phyloP scores from a whole-genome alignment of 35 echinoderm and acorn worm genomes.

The Chiridota heheva region DNA sequence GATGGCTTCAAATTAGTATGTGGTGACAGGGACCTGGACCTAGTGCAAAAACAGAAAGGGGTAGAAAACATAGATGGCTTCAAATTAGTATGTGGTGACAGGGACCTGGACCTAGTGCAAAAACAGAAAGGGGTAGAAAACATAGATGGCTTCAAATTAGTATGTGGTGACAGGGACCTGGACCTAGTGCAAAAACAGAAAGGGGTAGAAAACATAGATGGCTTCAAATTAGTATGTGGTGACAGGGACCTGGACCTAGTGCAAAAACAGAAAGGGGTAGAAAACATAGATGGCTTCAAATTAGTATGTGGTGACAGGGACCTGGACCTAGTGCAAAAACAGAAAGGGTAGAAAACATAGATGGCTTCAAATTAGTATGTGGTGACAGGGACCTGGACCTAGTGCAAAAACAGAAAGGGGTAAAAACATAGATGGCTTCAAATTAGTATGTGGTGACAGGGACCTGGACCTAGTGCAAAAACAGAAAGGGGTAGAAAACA shows the following conservation, averaged over 20 bases:
- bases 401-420: constrained; percentile 5
- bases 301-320: constrained; percentile 37
- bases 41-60: too few relatives aligned
- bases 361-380: constrained; percentile 60
- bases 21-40: constrained; percentile 16
- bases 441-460: constrained; percentile 40
- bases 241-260: not conserved
- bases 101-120: not conserved
- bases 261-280: too few relatives aligned
- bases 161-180: constrained; percentile 31
- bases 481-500: too few relatives aligned
- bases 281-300: constrained; percentile 61
- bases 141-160: constrained; percentile 62
- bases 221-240: constrained; percentile 52
- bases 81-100: constrained; percentile 41
- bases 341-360: constrained; percentile 29
- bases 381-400: constrained; percentile 22
- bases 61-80: constrained; percentile 62
- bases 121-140: too few relatives aligned
- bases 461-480: not conserved
- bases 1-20: constrained; percentile 60
- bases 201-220: constrained; percentile 52
- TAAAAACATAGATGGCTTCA: constrained; percentile 58
- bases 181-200: constrained; percentile 4
- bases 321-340: not conserved